Evolutionary conservation across 2,797 vertebrate genomes (phyloP), one percentile per base, ranked within the genome.

Genomic region (Mormyrops boulengeri): DNA sequence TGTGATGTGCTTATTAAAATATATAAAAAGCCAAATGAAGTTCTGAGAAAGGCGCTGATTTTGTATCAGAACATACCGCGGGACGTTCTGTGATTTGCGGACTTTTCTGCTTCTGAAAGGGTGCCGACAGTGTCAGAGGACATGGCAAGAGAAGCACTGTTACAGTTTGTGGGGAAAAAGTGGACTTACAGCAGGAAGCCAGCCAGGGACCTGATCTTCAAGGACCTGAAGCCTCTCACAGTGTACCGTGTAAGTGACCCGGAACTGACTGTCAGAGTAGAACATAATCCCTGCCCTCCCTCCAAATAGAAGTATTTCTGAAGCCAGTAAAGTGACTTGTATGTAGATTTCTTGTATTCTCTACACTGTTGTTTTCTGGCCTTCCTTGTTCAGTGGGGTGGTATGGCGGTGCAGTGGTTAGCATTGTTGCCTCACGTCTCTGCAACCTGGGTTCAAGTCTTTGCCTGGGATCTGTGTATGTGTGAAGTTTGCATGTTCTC

Each of bases 131-230:
- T 97, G 69, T 97, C 96, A 0, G 97, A 97, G 91, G 96, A 96
- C 0, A 91, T 91, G 73, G 97, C 97, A 47, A 93, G 96, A 41
- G 95, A 94, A 0, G 97, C 97, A 26, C 93, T 98, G 7, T 93
- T 97, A n/a, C 93, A 93, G 92, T 97, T 97, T 17, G 94, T 96
- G 62, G 93, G 93, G 57, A 95, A 95, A 0, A 96, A 95, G n/a
- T 96, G 97, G 96, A 96, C 91, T 19, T 97, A 96, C 8, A 96
- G 96, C 92, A 94, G 95, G 14, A 93, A 95, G 44, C 96, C 95
- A 0, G 97, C 96, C 0, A 92, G 95, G 2, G 94, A 96, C 91
- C 93, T 98, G 0, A 80, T 93, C 89, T 97, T 97, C 93, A 96
- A 88, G 62, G 93, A 96, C 38, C 93, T 98, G 88, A 93, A 88